These are phyloP conservation scores for Spatula versicolor DNA, from an alignment of 2,797 vertebrate genomes.

Conservation along the genomic window DNA sequence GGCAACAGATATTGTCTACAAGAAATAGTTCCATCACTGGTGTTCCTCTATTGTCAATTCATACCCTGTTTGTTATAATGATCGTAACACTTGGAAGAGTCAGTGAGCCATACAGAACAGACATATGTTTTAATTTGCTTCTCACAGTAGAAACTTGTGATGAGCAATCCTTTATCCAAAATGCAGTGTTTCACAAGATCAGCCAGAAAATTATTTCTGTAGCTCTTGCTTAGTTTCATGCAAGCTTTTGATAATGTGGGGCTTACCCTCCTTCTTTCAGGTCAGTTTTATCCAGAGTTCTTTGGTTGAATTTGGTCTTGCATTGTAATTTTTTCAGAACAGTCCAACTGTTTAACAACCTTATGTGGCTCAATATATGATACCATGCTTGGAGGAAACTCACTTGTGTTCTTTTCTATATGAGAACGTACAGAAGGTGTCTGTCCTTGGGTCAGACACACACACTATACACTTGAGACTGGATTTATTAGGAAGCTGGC, in stretches of 20 bases:
- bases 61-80: not conserved
- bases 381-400: not conserved
- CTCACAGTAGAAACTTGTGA: not conserved
- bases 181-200: not conserved
- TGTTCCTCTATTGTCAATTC: not conserved
- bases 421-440: not conserved
- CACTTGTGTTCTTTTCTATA: not conserved
- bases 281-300: not conserved
- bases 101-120: not conserved
- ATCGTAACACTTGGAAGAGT: not conserved
- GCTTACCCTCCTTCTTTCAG: not conserved
- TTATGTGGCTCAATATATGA: not conserved
- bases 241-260: not conserved
- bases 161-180: not conserved
- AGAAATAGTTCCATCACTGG: not conserved
- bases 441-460: not conserved
- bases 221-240: not conserved
- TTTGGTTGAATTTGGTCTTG: not conserved
- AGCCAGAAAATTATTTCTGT: not conserved
- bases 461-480: not conserved
- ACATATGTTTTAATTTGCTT: not conserved
- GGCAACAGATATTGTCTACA: not conserved
- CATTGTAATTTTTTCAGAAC: not conserved
- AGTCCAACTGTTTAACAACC: not conserved
- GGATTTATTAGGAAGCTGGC: not conserved